These are phyloP conservation scores for Anas georgica DNA, from an alignment of 2,797 vertebrate genomes.

Conservation along the genomic window DNA sequence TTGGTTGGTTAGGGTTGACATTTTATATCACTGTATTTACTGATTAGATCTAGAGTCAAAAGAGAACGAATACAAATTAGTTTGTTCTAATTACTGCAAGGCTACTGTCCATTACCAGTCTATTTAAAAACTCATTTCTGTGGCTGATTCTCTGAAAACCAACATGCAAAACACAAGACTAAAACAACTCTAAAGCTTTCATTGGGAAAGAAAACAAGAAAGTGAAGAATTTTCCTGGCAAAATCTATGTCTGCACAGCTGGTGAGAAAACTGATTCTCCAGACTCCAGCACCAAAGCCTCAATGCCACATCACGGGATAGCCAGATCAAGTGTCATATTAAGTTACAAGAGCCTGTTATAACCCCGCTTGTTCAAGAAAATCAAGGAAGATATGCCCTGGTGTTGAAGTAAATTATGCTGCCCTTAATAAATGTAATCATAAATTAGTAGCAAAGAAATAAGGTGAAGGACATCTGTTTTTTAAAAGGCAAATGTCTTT, in stretches of 20 bases:
- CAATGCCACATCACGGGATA: not conserved
- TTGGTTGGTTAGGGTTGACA: slow-evolving; percentile 41
- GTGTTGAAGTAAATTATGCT: slow-evolving; percentile 15
- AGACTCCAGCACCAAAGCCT: slow-evolving; percentile 3
- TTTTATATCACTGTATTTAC: slow-evolving; percentile 30
- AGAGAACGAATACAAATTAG: slow-evolving; percentile 16
- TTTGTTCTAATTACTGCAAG: slow-evolving; percentile 31
- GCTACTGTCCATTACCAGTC: not conserved
- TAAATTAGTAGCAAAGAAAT: slow-evolving; percentile 5
- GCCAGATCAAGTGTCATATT: slow-evolving; percentile 12
- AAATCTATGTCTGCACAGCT: slow-evolving; percentile 14
- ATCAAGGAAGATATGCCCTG: slow-evolving; percentile 9
- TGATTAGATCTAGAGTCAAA: slow-evolving; percentile 37
- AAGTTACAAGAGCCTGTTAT: slow-evolving; percentile 13
- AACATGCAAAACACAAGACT: not conserved
- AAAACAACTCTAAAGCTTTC: not conserved
- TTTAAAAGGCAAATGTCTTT: not conserved
- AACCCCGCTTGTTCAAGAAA: not conserved
- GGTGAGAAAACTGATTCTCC: slow-evolving; percentile 27
- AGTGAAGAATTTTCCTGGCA: not conserved
- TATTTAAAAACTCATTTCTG: slow-evolving; percentile 22
- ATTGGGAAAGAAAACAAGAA: not conserved
- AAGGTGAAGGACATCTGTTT: not conserved
- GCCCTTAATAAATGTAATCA: not conserved
- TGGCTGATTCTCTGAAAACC: not conserved